Conservation (phyloP, 2,113 vertebrate species). For the Grantiella picta region DNA sequence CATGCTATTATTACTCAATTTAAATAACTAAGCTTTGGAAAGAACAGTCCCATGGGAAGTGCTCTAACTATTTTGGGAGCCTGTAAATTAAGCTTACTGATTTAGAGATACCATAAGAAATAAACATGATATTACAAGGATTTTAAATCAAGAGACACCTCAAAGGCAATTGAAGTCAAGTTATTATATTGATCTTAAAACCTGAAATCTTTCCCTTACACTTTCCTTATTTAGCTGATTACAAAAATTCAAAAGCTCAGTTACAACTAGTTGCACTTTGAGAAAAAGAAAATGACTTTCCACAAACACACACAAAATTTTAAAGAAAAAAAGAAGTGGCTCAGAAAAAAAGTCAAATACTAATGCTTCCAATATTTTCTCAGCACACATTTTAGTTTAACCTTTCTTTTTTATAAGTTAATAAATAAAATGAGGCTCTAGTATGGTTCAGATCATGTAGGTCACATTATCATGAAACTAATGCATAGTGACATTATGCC, state of each 20-base stretch:
- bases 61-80: neutral
- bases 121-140: neutral
- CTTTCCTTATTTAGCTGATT: neutral
- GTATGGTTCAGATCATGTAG: neutral
- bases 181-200: neutral
- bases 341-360: neutral
- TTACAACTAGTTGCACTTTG: neutral
- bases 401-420: neutral
- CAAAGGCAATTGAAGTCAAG: neutral
- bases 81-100: neutral
- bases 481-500: slow-evolving; percentile 44
- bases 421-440: neutral
- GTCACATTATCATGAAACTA: slow-evolving; percentile 28
- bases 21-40: neutral
- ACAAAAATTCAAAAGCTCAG: neutral
- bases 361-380: neutral
- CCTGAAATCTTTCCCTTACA: neutral
- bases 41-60: neutral
- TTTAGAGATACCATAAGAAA: neutral
- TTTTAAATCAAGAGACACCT: neutral
- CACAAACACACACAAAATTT: neutral
- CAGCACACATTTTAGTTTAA: neutral
- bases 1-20: neutral
- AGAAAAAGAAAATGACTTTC: neutral
- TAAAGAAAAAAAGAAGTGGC: neutral